Conservation (phyloP, 2,113 vertebrate species). For the Panurus biarmicus region DNA sequence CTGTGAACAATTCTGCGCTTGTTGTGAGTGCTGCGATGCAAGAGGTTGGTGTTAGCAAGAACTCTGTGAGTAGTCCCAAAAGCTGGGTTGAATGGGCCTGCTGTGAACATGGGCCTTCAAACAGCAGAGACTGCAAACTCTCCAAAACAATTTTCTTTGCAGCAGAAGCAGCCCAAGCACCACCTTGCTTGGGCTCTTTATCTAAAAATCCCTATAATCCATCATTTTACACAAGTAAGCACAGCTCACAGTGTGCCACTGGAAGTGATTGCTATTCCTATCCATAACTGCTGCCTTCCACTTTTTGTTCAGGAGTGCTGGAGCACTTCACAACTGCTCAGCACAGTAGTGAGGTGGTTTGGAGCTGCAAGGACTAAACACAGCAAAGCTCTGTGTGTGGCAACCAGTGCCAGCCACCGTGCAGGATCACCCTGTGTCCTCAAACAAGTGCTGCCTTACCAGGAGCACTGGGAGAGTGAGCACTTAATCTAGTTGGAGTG, state of each 20-base stretch:
- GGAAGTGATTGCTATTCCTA: neutral
- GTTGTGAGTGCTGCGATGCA: neutral
- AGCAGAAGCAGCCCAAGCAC: neutral
- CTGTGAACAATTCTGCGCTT: neutral
- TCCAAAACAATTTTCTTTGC: neutral
- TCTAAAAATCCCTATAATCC: neutral
- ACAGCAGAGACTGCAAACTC: neutral
- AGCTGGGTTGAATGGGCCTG: neutral
- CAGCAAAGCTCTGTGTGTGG: neutral
- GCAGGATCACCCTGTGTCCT: neutral
- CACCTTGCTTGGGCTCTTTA: neutral
- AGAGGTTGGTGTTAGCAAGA: neutral
- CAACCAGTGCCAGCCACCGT: accelerated
- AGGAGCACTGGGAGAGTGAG: neutral
- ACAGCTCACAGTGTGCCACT: neutral
- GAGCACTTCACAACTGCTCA: neutral
- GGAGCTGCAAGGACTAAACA: neutral
- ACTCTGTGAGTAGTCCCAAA: neutral
- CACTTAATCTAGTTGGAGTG: neutral
- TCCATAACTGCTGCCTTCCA: neutral
- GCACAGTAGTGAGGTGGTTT: accelerated
- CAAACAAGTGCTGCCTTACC: neutral
- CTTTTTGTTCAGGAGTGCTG: neutral
- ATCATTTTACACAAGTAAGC: neutral
- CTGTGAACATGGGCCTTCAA: neutral